Base-by-base conservation (phyloP, 37 sponge, comb jelly and placozoan genomes). In the Beroe ovata region DNA sequence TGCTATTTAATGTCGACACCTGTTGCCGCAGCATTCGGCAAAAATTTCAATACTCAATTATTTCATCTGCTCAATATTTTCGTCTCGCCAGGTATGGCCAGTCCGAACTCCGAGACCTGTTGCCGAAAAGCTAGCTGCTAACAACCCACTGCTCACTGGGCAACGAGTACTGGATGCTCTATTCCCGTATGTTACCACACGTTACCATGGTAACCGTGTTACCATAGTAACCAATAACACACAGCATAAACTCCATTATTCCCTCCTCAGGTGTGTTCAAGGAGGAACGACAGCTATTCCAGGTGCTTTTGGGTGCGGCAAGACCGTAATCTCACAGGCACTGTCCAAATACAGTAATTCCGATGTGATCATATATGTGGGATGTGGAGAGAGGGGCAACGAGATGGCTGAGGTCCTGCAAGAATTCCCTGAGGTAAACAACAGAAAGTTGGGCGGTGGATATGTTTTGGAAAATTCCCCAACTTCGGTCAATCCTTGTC, bases 231-330 rank as follows among this genome's bases (percentile, higher is more conserved):
- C 54, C 54, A 16, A 11, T 47, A 16, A 47, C 6, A 47, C 11
- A 47, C 11, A 47, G 11, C 11, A 47, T 47, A 47, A 47, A 47
- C 54, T 16, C 54, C 11, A 6, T 47, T 6, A 47, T 16, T 47
- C 2, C 2, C 69, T 20, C 60, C 89, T 0, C 63, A 95, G 96
- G 23, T 96, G 99, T 91, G 99, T 97, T 0, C 95, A 93, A 72
- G 99, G 99, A 35, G 99, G 99, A 6, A 97, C 99, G 1, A 97
- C 99, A 0, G 99, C 99, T 60, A 97, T 97, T 64, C 99, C 99
- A 0, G 99, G 99, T 16, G 99, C 99, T 4, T 97, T 97, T 90
- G 99, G 99, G 23, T 97, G 99, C 93, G 99, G 99, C 0, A 97
- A 97, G 92, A 97, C 99, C 58, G 99, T 97, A 19, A 97, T 97